phyloP scores from a whole-genome alignment of 2,113 vertebrate species.

The Cepphus grylle region DNA sequence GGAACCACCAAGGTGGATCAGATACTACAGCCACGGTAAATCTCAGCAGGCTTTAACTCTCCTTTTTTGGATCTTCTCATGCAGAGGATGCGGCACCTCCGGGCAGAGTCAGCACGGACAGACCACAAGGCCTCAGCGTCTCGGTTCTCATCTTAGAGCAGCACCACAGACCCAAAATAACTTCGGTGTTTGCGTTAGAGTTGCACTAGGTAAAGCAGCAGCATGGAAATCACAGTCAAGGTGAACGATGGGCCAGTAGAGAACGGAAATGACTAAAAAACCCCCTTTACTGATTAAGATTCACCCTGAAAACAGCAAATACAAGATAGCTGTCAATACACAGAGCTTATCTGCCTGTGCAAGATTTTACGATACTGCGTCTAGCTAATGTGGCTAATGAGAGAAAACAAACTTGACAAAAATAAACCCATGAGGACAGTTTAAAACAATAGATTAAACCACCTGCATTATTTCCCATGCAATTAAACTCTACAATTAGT shows the following conservation, averaged over 20 bases:
- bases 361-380: background rate
- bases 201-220: background rate
- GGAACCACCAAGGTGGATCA: background rate
- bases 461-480: constrained; percentile 27
- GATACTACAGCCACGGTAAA: background rate
- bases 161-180: background rate
- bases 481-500: constrained; percentile 61
- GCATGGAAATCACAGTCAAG: background rate
- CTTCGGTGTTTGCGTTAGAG: background rate
- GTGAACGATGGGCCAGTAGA: background rate
- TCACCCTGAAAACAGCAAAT: background rate
- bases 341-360: background rate
- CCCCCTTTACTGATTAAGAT: background rate
- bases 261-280: background rate
- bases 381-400: background rate
- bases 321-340: background rate
- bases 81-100: background rate
- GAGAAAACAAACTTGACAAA: constrained; percentile 32
- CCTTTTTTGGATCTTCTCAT: background rate
- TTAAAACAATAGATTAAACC: constrained; percentile 55
- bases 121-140: background rate
- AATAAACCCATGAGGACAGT: constrained; percentile 39
- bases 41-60: background rate
- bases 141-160: background rate
- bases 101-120: background rate